These are phyloP conservation scores for Drosophila rubida DNA, from an alignment of 2,888 invertebrate genomes.

Conservation along the genomic window DNA sequence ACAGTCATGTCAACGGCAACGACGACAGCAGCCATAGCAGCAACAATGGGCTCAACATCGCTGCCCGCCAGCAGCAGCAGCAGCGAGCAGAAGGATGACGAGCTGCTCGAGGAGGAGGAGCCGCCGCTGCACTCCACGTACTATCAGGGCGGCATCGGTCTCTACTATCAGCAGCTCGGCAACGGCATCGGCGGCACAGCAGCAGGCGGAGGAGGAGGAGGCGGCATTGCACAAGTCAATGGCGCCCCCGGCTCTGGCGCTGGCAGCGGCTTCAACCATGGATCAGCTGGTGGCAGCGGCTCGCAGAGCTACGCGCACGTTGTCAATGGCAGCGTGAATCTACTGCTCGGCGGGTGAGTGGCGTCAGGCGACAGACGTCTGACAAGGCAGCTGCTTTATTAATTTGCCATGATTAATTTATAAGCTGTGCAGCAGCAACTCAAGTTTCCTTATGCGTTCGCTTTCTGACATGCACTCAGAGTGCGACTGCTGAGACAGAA, in stretches of 20 bases:
- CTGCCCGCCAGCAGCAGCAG: slow-evolving; percentile 24
- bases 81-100: slow-evolving; percentile 22
- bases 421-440: slow-evolving; percentile 17
- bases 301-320: slow-evolving; percentile 76
- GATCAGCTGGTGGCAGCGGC: slow-evolving; percentile 50
- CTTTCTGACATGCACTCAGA: slow-evolving; percentile 1
- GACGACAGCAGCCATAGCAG: slow-evolving; percentile 31
- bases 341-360: slow-evolving; percentile 91
- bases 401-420: slow-evolving; percentile 42
- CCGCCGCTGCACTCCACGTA: slow-evolving; percentile 63
- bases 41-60: slow-evolving; percentile 37
- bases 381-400: slow-evolving; percentile 28
- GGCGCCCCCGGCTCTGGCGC: slow-evolving; percentile 59
- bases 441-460: slow-evolving; percentile 18
- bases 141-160: slow-evolving; percentile 83
- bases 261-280: slow-evolving; percentile 47
- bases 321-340: slow-evolving; percentile 88
- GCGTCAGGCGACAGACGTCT: background rate
- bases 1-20: slow-evolving; percentile 52
- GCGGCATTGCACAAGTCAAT: slow-evolving; percentile 61
- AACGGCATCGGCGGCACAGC: background rate
- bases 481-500: slow-evolving; percentile 7
- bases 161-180: slow-evolving; percentile 82
- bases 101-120: slow-evolving; percentile 16
- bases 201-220: slow-evolving; percentile 46